Evolutionary conservation across 2,888 invertebrate genomes (phyloP), one percentile per base, ranked within the genome.

Genomic region (Teleiodes luculella): DNA sequence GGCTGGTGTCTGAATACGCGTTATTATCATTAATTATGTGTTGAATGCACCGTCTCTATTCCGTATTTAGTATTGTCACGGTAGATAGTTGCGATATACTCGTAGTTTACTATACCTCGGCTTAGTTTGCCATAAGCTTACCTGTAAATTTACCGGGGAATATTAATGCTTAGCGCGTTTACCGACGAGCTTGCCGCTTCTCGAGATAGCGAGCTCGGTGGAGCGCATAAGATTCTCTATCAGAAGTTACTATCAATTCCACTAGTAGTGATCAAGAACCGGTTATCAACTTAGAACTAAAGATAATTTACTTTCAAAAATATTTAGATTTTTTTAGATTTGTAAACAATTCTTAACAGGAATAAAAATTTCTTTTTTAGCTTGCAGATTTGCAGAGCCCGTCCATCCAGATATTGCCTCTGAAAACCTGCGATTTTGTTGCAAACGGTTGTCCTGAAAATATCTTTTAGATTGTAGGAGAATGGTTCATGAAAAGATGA

Each of bases 51-150:
- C 14, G 37, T 14, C 37, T 37, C 13, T 33, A 33, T 24, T 24
- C 24, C n/a, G n/a, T 16, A 46, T 13, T 33, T 33, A 35, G 33
- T 20, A 8, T 30, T 43, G 43, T 24, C 24, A 11, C 5, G 43
- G 43, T 11, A 20, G 20, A n/a, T 28, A 55, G 49, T 57, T 52
- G 53, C 47, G 54, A 43, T 48, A 46, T 65, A n/a, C n/a, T n/a
- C n/a, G n/a, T n/a, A 68, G 65, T 57, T 64, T 64, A 65, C 57
- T 57, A 56, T 65, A 67, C 65, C 72, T 66, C 64, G 67, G 65
- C 64, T 67, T 78, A 78, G 78, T 79, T 73, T 70, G 59, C 53
- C 53, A 54, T 74, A 71, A 78, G 77, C 75, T 73, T 69, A 70
- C 65, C 68, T 71, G 70, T 72, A 73, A 76, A 77, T 76, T 73